These are phyloP conservation scores for Calameuta idolon DNA, from an alignment of 2,888 invertebrate species.

Conservation along the genomic window DNA sequence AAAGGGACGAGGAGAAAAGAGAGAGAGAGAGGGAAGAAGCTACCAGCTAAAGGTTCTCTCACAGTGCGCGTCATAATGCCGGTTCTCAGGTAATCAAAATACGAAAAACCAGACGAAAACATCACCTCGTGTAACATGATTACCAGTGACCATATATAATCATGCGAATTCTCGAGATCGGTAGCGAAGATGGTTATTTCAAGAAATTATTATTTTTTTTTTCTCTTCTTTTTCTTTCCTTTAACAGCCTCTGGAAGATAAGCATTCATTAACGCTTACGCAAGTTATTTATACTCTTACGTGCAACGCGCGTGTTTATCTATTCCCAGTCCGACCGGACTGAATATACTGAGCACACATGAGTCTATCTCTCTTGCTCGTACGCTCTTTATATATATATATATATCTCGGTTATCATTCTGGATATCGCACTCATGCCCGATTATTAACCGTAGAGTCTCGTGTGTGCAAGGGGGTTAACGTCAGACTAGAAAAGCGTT, in stretches of 20 bases:
- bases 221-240: background rate
- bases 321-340: conserved; percentile 37
- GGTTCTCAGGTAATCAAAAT: background rate
- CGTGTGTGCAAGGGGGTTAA: background rate
- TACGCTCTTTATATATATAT: background rate
- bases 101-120: background rate
- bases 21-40: background rate
- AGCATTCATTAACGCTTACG: conserved; percentile 61
- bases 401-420: background rate
- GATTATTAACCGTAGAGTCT: background rate
- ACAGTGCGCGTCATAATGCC: background rate
- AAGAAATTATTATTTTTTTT: background rate
- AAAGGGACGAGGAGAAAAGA: background rate
- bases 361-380: background rate
- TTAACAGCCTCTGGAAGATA: conserved; percentile 36
- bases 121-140: background rate
- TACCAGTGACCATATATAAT: background rate
- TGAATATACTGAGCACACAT: background rate
- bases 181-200: background rate
- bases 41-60: background rate
- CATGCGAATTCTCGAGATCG: background rate
- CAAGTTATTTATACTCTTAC: conserved; percentile 60
- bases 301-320: conserved; percentile 44
- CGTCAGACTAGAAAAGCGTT: background rate
- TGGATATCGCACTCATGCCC: background rate